Base-by-base conservation (phyloP, 1,140 invertebrate species). In the Whitmania pigra region DNA sequence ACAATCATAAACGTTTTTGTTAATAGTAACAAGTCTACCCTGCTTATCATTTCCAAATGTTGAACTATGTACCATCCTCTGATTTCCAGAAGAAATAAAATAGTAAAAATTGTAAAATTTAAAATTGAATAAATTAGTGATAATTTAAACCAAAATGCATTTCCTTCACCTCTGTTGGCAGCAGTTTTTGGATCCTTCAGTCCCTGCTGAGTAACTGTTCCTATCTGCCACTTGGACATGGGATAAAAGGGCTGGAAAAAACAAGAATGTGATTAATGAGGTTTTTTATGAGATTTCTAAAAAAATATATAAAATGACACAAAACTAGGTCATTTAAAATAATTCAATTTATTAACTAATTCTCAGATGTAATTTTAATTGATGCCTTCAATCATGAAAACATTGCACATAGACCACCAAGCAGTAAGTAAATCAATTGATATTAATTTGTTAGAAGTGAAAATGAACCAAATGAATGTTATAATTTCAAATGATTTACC, bases 171-270 rank as follows among this genome's bases (percentile, higher is more conserved):
- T 88, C 57, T 86, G 9, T 31, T 55, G 25, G 78, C 85, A 0
- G 79, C 82, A 54, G 89, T 89, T 75, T 89, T 86, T 74, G 90
- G 81, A 3, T 88, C 89, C 27, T 87, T 88, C 18, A 91, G 83
- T 2, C 90, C 90, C 82, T 92, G 89, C 77, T 91, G 89, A 7
- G 90, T 92, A 74, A 91, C 88, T 4, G 90, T 89, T 71, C n/a
- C 90, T 83, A 76, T 91, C 90, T 31, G 86, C 81, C 27, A 88
- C 82, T 53, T 77, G 81, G 66, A 84, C 77, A 43, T 80, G 80
- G 9, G 82, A 73, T 74, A 76, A 77, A 40, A 82, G 70, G 11
- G 80, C 80, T 78, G 69, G 15, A 40, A 71, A n/a, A 49, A 49
- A 13, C 67, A 67, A 29, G 31, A n/a, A 3, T 36, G 31, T 36